Evolutionary conservation across 2,797 vertebrate genomes (phyloP).

Genomic region (Cynodonichthys magdalenae): DNA sequence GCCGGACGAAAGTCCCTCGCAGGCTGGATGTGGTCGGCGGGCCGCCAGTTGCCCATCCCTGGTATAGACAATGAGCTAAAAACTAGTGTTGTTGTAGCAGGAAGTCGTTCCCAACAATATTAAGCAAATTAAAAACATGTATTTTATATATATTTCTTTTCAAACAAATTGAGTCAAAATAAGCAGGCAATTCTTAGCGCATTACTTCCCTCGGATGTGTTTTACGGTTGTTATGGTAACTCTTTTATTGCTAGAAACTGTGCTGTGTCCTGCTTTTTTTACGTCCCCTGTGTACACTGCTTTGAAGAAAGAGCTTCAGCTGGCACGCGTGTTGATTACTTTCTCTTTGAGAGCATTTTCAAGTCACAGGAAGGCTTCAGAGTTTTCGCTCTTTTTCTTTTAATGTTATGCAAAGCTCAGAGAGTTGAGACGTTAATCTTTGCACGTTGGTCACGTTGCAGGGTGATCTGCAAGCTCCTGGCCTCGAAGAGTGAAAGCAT

Average conservation of each 20-base stretch:
- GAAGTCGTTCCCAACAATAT: no score
- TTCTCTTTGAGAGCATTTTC: constrained; percentile 26
- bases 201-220: constrained; percentile 21
- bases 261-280: not conserved
- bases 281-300: constrained; percentile 2
- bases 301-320: constrained; percentile 41
- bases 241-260: constrained; percentile 34
- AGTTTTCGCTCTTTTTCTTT: not conserved
- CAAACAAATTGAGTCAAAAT: constrained; percentile 1
- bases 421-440: not conserved
- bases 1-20: no score
- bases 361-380: not conserved
- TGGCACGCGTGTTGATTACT: constrained; percentile 13
- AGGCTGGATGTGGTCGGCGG: no score
- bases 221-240: constrained; percentile 49
- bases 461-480: constrained; percentile 98
- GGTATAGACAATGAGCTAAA: no score
- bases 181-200: constrained; percentile 29
- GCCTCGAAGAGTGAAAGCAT: constrained; percentile 99
- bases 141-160: not conserved
- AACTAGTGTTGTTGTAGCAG: not conserved
- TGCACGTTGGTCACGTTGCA: constrained; percentile 63
- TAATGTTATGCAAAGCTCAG: not conserved
- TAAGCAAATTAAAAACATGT: not conserved
- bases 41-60: no score